Percentiles rank a stretch among this genome's conserved stretches.
These are phyloP conservation scores for Linyphia triangularis DNA, from an alignment of 2,888 invertebrate genomes.

Conservation along the genomic window DNA sequence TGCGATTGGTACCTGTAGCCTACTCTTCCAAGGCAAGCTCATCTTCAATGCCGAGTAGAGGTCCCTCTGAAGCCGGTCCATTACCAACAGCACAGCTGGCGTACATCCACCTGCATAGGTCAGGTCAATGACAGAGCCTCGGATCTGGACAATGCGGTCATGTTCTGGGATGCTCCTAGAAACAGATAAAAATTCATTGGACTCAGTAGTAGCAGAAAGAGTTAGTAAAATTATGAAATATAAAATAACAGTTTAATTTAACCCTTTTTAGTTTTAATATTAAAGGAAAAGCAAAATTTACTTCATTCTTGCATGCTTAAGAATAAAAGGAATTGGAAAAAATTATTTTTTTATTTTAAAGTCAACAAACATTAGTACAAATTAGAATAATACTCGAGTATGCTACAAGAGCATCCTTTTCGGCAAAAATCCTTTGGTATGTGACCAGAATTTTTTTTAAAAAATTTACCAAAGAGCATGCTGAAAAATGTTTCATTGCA, in stretches of 20 bases:
- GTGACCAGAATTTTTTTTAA: too few relatives aligned
- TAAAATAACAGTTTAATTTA: too few relatives aligned
- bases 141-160: conserved; percentile 83
- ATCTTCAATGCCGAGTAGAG: conserved; percentile 87
- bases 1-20: conserved; percentile 82
- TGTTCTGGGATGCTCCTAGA: conserved; percentile 89
- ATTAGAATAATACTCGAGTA: too few relatives aligned
- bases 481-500: too few relatives aligned
- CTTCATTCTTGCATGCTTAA: background rate
- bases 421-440: too few relatives aligned
- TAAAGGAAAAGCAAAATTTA: conserved; percentile 58
- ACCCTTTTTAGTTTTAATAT: background rate
- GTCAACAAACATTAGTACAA: too few relatives aligned
- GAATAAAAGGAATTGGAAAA: too few relatives aligned
- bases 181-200: background rate
- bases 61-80: conserved; percentile 87
- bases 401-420: too few relatives aligned
- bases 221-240: background rate
- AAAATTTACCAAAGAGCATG: too few relatives aligned
- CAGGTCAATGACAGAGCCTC: conserved; percentile 90
- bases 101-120: conserved; percentile 85
- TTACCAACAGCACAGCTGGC: conserved; percentile 89
- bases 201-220: too few relatives aligned
- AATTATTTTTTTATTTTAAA: too few relatives aligned
- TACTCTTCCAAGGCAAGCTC: conserved; percentile 84